These are phyloP conservation scores for Phalera bucephala DNA, from an alignment of 2,888 invertebrate species.

Conservation along the genomic window DNA sequence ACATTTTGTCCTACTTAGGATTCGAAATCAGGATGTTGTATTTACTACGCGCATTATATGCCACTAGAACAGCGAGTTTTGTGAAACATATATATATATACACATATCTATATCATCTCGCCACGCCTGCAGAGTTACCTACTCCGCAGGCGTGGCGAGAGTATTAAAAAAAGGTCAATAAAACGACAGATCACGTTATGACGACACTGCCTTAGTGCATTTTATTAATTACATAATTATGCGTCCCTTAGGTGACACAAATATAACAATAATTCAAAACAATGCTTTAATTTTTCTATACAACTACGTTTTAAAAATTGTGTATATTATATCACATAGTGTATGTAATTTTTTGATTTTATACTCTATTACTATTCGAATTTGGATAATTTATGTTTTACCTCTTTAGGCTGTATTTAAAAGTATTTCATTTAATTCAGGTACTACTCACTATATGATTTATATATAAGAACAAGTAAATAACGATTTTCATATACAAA, in stretches of 20 bases:
- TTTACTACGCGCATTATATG: too few relatives aligned
- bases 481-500: not conserved
- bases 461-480: slow-evolving; percentile 1
- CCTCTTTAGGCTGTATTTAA: slow-evolving; percentile 15
- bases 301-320: slow-evolving; percentile 73
- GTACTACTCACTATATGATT: slow-evolving; percentile 23
- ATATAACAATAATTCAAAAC: slow-evolving; percentile 70
- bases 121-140: too few relatives aligned
- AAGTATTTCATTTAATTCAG: slow-evolving; percentile 18
- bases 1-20: too few relatives aligned
- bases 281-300: slow-evolving; percentile 52
- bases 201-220: slow-evolving; percentile 71
- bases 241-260: slow-evolving; percentile 50
- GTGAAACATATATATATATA: too few relatives aligned
- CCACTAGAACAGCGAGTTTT: too few relatives aligned
- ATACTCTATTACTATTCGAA: slow-evolving; percentile 29
- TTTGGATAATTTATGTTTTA: slow-evolving; percentile 22
- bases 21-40: too few relatives aligned
- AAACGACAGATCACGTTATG: slow-evolving; percentile 55
- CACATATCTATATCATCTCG: too few relatives aligned
- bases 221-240: slow-evolving; percentile 63
- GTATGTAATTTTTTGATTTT: slow-evolving; percentile 48
- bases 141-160: too few relatives aligned
- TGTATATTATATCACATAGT: slow-evolving; percentile 79
- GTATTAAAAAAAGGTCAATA: too few relatives aligned